These are phyloP conservation scores for Meteorus colon DNA, from an alignment of 2,888 invertebrate species.

Conservation along the genomic window DNA sequence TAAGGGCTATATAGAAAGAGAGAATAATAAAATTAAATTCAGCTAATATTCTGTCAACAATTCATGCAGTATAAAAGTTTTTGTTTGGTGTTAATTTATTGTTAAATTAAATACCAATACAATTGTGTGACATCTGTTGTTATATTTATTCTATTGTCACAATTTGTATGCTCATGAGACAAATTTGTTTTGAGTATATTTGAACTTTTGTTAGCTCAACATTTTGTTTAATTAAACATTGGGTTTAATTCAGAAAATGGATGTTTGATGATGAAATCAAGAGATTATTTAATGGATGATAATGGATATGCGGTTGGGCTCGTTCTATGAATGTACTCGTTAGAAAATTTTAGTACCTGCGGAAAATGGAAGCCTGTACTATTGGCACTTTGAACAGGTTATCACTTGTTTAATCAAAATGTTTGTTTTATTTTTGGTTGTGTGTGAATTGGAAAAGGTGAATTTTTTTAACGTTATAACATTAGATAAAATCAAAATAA, in stretches of 20 bases:
- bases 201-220: neutral
- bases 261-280: neutral
- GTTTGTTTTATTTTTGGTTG: too few relatives aligned
- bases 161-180: constrained; percentile 6
- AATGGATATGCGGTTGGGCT: neutral
- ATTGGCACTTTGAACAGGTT: too few relatives aligned
- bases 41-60: constrained; percentile 54
- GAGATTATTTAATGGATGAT: neutral
- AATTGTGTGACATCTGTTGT: constrained; percentile 45
- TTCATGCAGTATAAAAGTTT: constrained; percentile 36
- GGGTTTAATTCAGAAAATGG: neutral
- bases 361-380: too few relatives aligned
- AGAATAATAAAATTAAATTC: constrained; percentile 41
- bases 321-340: neutral
- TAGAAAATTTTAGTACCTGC: neutral
- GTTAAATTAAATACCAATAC: constrained; percentile 11
- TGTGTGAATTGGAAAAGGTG: too few relatives aligned
- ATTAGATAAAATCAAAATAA: too few relatives aligned
- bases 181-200: neutral
- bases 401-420: too few relatives aligned
- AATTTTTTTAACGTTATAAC: too few relatives aligned
- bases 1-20: neutral
- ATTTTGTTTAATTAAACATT: neutral
- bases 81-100: constrained; percentile 1
- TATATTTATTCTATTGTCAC: constrained; percentile 15